phyloP scores from a whole-genome alignment of 92 coral and sea anemone genomes.

The Parazoanthus darwini region DNA sequence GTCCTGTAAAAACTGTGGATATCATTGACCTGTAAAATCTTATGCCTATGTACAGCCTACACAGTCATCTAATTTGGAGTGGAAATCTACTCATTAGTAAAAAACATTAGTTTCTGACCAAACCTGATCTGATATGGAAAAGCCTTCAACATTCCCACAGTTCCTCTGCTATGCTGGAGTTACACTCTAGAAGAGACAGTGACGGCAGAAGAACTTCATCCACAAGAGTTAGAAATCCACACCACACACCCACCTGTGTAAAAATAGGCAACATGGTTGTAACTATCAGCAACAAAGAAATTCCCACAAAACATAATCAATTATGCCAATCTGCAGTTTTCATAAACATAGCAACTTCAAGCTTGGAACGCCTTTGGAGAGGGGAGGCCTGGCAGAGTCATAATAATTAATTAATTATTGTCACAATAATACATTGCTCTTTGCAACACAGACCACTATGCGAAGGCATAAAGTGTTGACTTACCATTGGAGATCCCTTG shows the following conservation, averaged over 20 bases:
- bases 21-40: no score
- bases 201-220: constrained; percentile 97
- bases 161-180: constrained; percentile 97
- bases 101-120: neutral
- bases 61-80: no score
- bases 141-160: constrained; percentile 89
- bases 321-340: no score
- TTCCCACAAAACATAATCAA: neutral
- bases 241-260: constrained; percentile 87
- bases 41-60: no score
- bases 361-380: no score
- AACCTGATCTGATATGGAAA: constrained; percentile 86
- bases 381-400: no score
- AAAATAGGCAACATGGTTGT: neutral
- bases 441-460: no score
- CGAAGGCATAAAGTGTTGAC: neutral
- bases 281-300: neutral
- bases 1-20: no score
- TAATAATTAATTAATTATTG: no score
- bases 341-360: no score
- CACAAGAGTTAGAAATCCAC: constrained; percentile 81
- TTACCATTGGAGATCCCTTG: constrained; percentile 54
- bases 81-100: no score
- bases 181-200: constrained; percentile 88
- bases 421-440: no score